These are phyloP conservation scores for Marasmarcha lunaedactyla DNA, from an alignment of 2,888 invertebrate species.

Conservation along the genomic window DNA sequence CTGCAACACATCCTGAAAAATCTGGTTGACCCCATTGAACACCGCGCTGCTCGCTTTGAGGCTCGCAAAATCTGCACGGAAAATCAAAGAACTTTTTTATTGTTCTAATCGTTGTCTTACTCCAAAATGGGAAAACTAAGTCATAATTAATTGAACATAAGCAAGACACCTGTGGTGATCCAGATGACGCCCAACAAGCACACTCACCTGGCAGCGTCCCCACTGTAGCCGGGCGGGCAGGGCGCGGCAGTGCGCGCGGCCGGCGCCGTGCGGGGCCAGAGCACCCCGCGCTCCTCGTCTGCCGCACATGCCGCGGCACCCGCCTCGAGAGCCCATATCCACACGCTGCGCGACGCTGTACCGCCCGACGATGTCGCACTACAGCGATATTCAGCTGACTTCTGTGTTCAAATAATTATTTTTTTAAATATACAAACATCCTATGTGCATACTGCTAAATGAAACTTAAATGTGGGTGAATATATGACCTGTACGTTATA, in stretches of 20 bases:
- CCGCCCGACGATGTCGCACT: neutral
- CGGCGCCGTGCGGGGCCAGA: neutral
- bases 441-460: too few relatives aligned
- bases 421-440: too few relatives aligned
- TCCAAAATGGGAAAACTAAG: too few relatives aligned
- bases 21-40: slow-evolving; percentile 83
- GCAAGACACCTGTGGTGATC: too few relatives aligned
- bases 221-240: neutral
- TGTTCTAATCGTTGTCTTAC: too few relatives aligned
- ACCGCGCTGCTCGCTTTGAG: slow-evolving; percentile 61
- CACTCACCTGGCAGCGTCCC: neutral
- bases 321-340: neutral
- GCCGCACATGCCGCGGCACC: neutral
- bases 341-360: neutral
- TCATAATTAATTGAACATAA: too few relatives aligned
- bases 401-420: neutral
- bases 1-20: slow-evolving; percentile 79
- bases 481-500: slow-evolving; percentile 84
- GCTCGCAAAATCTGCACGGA: slow-evolving; percentile 58
- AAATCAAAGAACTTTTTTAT: too few relatives aligned
- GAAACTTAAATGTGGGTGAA: too few relatives aligned
- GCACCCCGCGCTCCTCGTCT: neutral
- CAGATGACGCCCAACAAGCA: too few relatives aligned
- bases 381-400: neutral
- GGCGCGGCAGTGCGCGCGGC: neutral